A percentile compares a stretch with the other conserved stretches of the same genome.
phyloP scores from a whole-genome alignment of 2,113 vertebrate species.

The Oceanodroma tethys region DNA sequence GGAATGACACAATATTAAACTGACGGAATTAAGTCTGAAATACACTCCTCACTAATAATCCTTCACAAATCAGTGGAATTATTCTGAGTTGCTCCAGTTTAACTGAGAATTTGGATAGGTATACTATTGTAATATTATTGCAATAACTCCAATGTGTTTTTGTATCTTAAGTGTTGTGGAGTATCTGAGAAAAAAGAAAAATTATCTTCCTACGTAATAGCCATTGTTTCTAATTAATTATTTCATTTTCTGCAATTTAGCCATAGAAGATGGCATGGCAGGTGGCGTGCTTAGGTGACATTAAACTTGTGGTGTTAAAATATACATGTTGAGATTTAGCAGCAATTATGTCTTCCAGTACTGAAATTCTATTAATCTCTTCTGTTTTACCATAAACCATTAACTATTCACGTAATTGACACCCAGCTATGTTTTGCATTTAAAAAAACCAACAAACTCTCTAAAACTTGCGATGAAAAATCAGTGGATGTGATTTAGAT shows the following conservation, averaged over 20 bases:
- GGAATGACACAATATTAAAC: background rate
- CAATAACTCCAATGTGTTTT: background rate
- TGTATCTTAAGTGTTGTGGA: background rate
- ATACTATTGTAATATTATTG: background rate
- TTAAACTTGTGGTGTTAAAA: background rate
- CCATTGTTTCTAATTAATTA: background rate
- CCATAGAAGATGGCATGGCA: background rate
- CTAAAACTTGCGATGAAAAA: fast-evolving
- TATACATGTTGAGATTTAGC: fast-evolving
- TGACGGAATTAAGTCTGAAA: background rate
- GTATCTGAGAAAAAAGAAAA: background rate
- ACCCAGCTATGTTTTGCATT: background rate
- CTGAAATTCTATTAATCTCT: background rate
- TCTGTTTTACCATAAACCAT: background rate
- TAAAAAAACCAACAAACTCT: background rate
- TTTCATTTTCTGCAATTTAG: background rate
- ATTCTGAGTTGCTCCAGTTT: background rate
- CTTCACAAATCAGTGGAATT: background rate
- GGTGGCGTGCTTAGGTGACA: background rate
- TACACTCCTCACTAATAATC: background rate
- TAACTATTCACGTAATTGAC: fast-evolving
- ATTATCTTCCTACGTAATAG: background rate
- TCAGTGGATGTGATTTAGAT: fast-evolving
- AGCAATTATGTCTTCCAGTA: background rate
- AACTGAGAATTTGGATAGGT: no score